Base-by-base conservation (phyloP, 2,797 vertebrate species). In the Labeo calbasu region DNA sequence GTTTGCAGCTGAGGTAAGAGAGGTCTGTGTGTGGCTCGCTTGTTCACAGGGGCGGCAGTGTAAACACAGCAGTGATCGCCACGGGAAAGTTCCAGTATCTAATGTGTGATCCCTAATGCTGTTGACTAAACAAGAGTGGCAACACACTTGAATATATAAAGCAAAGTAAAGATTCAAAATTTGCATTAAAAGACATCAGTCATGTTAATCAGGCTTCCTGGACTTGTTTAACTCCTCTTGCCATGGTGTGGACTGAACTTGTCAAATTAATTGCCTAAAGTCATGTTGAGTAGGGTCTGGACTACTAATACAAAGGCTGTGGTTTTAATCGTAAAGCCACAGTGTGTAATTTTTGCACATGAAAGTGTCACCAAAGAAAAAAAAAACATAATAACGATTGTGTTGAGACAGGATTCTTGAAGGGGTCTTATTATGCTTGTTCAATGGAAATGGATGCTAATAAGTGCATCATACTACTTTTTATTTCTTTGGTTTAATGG, bases 21-120 rank as follows among this genome's bases (percentile, higher is more conserved):
- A 82, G 72, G 72, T 66, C 70, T 65, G 71, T 66, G 71, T 75
- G 46, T 75, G 81, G 70, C 40, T 71, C 19, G 36, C 17, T 71
- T 70, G 51, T 71, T 40, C 55, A 28, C n/a, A 40, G 53, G 55
- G 69, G 23, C 21, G 57, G 25, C 17, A 32, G 40, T n/a, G 69
- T 63, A 73, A 50, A 63, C 61, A 48, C 23, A 63, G 69, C 6
- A 57, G 43, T 50, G 53, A 71, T 82, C 21, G 8, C 43, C 55
- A 71, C 23, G 23, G 69, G 25, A 73, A 61, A 36, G 70, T 73
- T 82, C 80, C 55, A 50, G 43, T 61, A 32, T 51, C 40, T 48
- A 32, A 73, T 36, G 43, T 61, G 57, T 73, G 55, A 82, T 72
- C 19, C 48, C 68, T 50, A 69, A 80, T 69, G 21, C 14, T 55